Evolutionary conservation across 2,888 invertebrate species (phyloP).

Genomic region (Phasia obesa): DNA sequence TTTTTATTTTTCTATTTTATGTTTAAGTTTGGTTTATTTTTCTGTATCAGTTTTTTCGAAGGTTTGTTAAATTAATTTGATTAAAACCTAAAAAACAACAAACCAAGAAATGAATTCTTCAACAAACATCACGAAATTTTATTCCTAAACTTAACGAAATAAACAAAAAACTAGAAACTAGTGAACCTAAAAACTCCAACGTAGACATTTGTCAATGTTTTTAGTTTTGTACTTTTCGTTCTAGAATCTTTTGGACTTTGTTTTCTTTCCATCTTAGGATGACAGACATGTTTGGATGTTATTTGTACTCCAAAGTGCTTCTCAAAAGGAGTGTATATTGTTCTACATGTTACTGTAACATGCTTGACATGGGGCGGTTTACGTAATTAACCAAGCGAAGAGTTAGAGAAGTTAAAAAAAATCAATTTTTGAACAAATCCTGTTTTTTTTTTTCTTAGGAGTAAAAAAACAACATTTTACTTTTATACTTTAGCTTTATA

Average conservation of each 20-base stretch:
- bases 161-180: slow-evolving; percentile 38
- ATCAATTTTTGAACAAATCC: slow-evolving; percentile 41
- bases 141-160: slow-evolving; percentile 24
- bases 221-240: too few species aligned
- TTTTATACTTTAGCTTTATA: not conserved
- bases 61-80: slow-evolving; percentile 66
- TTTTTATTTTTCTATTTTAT: slow-evolving; percentile 20
- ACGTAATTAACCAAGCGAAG: slow-evolving; percentile 66
- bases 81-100: slow-evolving; percentile 64
- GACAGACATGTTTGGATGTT: slow-evolving; percentile 37
- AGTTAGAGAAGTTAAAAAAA: slow-evolving; percentile 26
- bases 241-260: not conserved
- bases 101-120: slow-evolving; percentile 24
- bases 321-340: slow-evolving; percentile 53
- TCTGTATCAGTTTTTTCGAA: slow-evolving; percentile 54
- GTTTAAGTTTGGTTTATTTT: slow-evolving; percentile 32
- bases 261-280: not conserved
- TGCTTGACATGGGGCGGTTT: slow-evolving; percentile 70
- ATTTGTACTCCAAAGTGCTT: not conserved
- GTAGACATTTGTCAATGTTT: slow-evolving; percentile 65
- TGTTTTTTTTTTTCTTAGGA: not conserved
- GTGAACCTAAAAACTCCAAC: slow-evolving; percentile 65
- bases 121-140: slow-evolving; percentile 64
- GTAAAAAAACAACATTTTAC: slow-evolving; percentile 16
- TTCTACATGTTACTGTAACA: slow-evolving; percentile 68